Evolutionary conservation across 2,888 invertebrate species (phyloP).

Genomic region (Caenorhabditis uteleia): DNA sequence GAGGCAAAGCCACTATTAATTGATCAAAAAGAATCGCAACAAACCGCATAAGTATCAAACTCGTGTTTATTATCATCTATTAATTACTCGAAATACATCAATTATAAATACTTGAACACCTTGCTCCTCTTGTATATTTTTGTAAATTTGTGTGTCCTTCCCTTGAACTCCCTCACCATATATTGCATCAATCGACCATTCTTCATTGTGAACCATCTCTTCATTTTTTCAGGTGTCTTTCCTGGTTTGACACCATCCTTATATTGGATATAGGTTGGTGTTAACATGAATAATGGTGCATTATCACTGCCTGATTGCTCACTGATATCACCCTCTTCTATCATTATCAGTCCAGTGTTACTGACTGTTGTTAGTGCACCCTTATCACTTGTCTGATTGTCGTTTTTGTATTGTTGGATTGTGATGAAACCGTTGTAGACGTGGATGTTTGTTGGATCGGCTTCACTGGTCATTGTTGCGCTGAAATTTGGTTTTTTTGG

Average conservation of each 20-base stretch:
- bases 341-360: constrained; percentile 48
- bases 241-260: neutral
- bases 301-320: constrained; percentile 30
- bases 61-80: neutral
- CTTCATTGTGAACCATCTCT: constrained; percentile 44
- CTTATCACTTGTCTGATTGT: constrained; percentile 12
- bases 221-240: constrained; percentile 23
- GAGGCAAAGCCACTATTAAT: too few species aligned
- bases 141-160: constrained; percentile 41
- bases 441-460: constrained; percentile 41
- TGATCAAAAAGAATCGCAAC: too few species aligned
- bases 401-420: constrained; percentile 49
- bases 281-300: constrained; percentile 33
- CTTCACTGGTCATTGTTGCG: constrained; percentile 28
- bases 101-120: constrained; percentile 35
- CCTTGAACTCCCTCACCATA: constrained; percentile 37
- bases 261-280: constrained; percentile 25
- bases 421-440: constrained; percentile 48
- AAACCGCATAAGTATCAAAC: too few species aligned
- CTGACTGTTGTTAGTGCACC: constrained; percentile 45
- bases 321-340: constrained; percentile 48
- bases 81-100: neutral
- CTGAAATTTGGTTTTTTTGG: constrained; percentile 27
- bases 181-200: constrained; percentile 44
- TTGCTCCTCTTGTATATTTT: constrained; percentile 42